These are phyloP conservation scores for Nyleta sp. DNA, from an alignment of 2,888 invertebrate species.

Conservation along the genomic window DNA sequence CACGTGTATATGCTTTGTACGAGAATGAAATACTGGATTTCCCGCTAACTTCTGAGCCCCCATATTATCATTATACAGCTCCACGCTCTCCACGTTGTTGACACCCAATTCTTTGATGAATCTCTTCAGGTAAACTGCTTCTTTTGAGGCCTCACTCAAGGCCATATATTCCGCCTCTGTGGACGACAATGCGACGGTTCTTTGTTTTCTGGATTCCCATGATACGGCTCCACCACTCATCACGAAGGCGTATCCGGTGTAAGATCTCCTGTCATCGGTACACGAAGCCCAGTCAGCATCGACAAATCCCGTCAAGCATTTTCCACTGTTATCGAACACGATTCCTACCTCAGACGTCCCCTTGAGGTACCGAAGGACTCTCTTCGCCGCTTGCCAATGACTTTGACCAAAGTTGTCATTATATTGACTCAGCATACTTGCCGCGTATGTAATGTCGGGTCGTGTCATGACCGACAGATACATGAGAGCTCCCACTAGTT, in stretches of 20 bases:
- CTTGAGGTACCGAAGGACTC: no score
- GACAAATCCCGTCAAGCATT: constrained; percentile 6
- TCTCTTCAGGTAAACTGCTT: constrained; percentile 2
- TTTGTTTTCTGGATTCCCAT: constrained; percentile 8
- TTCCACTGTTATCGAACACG: not conserved
- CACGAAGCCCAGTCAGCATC: constrained; percentile 38
- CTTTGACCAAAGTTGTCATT: constrained; percentile 17
- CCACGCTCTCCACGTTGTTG: not conserved
- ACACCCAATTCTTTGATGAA: not conserved
- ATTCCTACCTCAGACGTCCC: not conserved
- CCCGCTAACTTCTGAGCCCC: constrained; percentile 24
- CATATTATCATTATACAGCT: constrained; percentile 16
- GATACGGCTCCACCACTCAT: constrained; percentile 3
- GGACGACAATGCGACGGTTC: constrained; percentile 2
- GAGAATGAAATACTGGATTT: constrained; percentile 19
- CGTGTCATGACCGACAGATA: constrained; percentile 51
- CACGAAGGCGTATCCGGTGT: constrained; percentile 4
- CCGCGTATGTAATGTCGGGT: constrained; percentile 61
- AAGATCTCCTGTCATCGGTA: constrained; percentile 4
- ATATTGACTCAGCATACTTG: constrained; percentile 36
- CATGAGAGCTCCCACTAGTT: no score
- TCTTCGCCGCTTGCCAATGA: constrained; percentile 18
- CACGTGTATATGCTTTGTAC: constrained; percentile 34
- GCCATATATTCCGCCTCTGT: constrained; percentile 13
- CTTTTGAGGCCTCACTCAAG: constrained; percentile 3